phyloP scores from a whole-genome alignment of 2,888 invertebrate genomes.

The Iselma pallidipennis region DNA sequence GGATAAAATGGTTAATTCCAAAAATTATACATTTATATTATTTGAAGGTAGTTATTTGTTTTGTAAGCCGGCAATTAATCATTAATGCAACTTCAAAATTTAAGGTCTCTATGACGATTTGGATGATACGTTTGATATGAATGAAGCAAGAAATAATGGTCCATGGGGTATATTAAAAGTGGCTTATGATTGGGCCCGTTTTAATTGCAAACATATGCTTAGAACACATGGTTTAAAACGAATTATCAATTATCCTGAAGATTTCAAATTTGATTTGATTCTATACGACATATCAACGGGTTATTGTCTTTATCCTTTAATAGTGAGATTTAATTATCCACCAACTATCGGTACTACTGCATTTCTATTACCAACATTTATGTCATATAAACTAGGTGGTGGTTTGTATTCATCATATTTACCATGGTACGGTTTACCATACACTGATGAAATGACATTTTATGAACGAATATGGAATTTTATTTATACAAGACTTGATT shows the following conservation, averaged over 20 bases:
- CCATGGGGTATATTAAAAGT: not conserved
- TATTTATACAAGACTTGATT: conserved; percentile 20
- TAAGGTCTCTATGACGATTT: conserved; percentile 5
- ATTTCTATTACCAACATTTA: conserved; percentile 28
- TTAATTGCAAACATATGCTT: not conserved
- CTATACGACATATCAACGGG: conserved; percentile 39
- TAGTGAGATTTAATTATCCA: conserved; percentile 40
- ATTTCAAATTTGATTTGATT: conserved; percentile 45
- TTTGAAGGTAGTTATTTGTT: conserved; percentile 22
- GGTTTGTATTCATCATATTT: conserved; percentile 36
- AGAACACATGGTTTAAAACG: conserved; percentile 37
- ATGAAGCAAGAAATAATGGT: conserved; percentile 1
- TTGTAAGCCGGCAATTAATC: not conserved
- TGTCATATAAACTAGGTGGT: conserved; percentile 36
- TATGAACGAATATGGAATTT: conserved; percentile 35
- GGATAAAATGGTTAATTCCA: conserved; percentile 9
- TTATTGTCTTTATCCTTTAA: conserved; percentile 39
- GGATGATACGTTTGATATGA: not conserved
- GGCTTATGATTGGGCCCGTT: not conserved
- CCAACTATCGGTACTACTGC: conserved; percentile 27
- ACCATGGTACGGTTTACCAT: conserved; percentile 32
- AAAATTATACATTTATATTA: conserved; percentile 21
- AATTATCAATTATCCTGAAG: conserved; percentile 38
- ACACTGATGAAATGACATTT: conserved; percentile 34
- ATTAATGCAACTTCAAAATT: not conserved